phyloP scores from a whole-genome alignment of 1,140 invertebrate genomes.

The Condylostylus longicornis region DNA sequence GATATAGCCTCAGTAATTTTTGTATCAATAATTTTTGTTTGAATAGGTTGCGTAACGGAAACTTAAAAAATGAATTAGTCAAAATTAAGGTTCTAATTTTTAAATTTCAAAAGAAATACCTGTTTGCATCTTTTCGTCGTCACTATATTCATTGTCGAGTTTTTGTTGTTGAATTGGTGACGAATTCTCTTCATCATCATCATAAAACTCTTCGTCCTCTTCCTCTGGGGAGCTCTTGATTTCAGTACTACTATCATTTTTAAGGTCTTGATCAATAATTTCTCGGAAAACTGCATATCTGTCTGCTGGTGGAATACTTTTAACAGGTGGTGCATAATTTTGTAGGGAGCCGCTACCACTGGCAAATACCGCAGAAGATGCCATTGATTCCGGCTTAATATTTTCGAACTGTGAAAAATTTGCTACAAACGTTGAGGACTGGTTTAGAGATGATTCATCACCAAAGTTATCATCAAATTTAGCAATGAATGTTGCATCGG shows the following conservation, averaged over 20 bases:
- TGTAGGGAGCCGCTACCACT: no score
- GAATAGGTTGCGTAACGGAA: slow-evolving; percentile 7
- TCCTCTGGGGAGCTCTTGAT: slow-evolving; percentile 33
- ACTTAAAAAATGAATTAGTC: no score
- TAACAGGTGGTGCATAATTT: slow-evolving; percentile 26
- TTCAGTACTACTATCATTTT: slow-evolving; percentile 37
- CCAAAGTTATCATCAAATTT: slow-evolving; percentile 45
- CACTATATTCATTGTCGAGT: slow-evolving; percentile 1
- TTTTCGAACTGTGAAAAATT: slow-evolving; percentile 46
- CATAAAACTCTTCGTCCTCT: slow-evolving; percentile 31
- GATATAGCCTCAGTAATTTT: slow-evolving; percentile 34
- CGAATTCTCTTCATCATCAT: slow-evolving; percentile 18
- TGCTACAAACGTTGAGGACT: slow-evolving; percentile 33
- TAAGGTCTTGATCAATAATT: slow-evolving; percentile 54
- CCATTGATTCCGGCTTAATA: slow-evolving; percentile 26
- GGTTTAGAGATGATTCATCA: slow-evolving; percentile 16
- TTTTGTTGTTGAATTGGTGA: no score
- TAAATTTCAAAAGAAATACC: no score
- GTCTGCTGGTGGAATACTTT: slow-evolving; percentile 46
- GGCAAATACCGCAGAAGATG: slow-evolving; percentile 16
- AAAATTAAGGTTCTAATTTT: no score
- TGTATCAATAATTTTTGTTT: slow-evolving; percentile 24
- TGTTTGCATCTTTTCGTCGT: no score
- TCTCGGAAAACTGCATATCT: slow-evolving; percentile 75
- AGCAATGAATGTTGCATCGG: slow-evolving; percentile 29